These are phyloP conservation scores for Chaenocephalus aceratus DNA, from an alignment of 2,113 vertebrate genomes.

Conservation along the genomic window DNA sequence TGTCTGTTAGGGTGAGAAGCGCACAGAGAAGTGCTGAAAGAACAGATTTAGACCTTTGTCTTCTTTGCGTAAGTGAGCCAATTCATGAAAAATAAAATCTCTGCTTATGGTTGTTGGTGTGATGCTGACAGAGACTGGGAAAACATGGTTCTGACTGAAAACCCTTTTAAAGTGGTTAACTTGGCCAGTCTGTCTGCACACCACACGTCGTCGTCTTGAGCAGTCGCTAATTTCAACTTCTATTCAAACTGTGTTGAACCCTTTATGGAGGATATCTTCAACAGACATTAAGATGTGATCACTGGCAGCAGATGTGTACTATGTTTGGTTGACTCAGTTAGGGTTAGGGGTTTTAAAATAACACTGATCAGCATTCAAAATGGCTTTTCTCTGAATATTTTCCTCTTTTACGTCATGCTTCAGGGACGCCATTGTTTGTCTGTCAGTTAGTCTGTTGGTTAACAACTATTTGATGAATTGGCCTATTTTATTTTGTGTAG, in stretches of 20 bases:
- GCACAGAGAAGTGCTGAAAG: conserved; percentile 62
- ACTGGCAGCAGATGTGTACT: conserved; percentile 48
- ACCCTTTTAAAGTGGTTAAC: conserved; percentile 23
- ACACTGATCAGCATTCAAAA: conserved; percentile 5
- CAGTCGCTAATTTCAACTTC: conserved; percentile 49
- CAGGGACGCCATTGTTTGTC: not conserved
- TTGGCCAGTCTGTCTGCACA: conserved; percentile 16
- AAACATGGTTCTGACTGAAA: conserved; percentile 28
- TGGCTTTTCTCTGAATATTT: not conserved
- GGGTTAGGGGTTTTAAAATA: conserved; percentile 17
- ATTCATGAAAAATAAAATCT: conserved; percentile 64
- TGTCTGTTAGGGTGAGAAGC: conserved; percentile 46
- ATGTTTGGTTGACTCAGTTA: conserved; percentile 37
- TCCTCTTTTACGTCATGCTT: conserved; percentile 1
- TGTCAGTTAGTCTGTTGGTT: not conserved
- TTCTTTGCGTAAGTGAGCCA: conserved; percentile 56
- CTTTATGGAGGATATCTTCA: conserved; percentile 36
- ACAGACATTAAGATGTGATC: conserved; percentile 42
- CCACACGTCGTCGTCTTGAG: conserved; percentile 34
- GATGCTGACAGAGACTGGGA: conserved; percentile 54
- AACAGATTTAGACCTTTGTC: conserved; percentile 67
- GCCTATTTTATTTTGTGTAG: not conserved
- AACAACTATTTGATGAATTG: not conserved
- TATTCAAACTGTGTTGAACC: conserved; percentile 47
- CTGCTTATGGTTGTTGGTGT: conserved; percentile 48